Conservation (phyloP, 1,140 invertebrate species). For the Cydia splendana region DNA sequence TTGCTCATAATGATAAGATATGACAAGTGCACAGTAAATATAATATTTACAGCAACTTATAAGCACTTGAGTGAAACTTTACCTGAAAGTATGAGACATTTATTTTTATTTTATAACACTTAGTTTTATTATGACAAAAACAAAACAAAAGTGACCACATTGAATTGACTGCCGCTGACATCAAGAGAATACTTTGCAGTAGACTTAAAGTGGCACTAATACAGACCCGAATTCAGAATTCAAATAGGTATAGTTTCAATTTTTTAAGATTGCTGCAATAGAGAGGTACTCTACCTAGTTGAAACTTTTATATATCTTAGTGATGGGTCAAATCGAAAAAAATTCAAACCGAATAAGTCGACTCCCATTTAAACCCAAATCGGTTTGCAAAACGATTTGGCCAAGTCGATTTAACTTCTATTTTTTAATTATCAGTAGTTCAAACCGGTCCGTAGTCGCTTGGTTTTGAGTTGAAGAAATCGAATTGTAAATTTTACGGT, state of each 20-base stretch:
- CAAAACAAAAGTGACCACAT: neutral
- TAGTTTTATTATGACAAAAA: neutral
- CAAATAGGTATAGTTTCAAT: neutral
- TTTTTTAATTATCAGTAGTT: too few species aligned
- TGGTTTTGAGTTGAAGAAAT: too few species aligned
- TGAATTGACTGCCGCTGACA: neutral
- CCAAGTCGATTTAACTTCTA: too few species aligned
- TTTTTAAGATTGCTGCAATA: too few species aligned
- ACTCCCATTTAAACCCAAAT: too few species aligned
- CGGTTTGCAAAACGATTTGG: too few species aligned
- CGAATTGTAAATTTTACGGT: too few species aligned
- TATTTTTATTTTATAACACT: neutral
- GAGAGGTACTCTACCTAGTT: too few species aligned
- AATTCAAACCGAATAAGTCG: too few species aligned
- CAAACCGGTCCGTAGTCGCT: too few species aligned
- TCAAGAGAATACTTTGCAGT: neutral
- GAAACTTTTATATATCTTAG: too few species aligned
- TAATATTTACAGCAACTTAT: conserved; percentile 5
- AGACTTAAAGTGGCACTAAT: neutral
- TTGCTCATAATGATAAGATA: conserved; percentile 42
- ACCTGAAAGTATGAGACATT: conserved; percentile 34
- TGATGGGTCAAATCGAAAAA: too few species aligned
- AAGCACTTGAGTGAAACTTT: neutral
- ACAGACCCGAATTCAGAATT: neutral
- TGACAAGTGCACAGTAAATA: conserved; percentile 28